A percentile compares a stretch with the other conserved stretches of the same genome.
Evolutionary conservation across 2,113 vertebrate genomes (phyloP).

Genomic region (Picathartes gymnocephalus): DNA sequence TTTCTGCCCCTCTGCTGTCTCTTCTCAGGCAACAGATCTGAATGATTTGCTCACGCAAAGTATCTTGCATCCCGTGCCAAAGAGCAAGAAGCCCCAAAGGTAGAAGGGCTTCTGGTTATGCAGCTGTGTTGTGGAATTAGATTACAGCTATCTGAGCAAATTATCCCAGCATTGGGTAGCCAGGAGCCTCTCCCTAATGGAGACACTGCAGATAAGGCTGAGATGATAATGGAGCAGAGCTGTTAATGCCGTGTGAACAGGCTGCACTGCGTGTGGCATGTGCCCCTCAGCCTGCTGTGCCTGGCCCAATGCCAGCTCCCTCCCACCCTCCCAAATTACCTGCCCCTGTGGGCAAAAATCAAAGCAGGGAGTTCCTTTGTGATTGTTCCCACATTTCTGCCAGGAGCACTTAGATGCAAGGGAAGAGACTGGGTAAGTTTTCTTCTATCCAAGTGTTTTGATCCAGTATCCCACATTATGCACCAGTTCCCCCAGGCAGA

Average conservation of each 20-base stretch:
- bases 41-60: conserved; percentile 46
- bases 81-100: conserved; percentile 57
- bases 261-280: conserved; percentile 15
- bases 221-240: conserved; percentile 51
- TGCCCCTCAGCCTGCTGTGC: not conserved
- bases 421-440: conserved; percentile 3
- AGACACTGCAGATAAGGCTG: conserved; percentile 41
- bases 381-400: not conserved
- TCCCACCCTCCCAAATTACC: not conserved
- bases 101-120: conserved; percentile 66
- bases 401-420: not conserved
- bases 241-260: conserved; percentile 44
- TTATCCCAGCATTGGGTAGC: conserved; percentile 59
- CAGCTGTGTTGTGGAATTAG: conserved; percentile 68
- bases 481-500: not conserved
- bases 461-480: not conserved
- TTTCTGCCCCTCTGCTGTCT: conserved; percentile 34
- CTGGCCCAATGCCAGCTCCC: not conserved
- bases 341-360: not conserved
- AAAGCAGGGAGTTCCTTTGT: not conserved
- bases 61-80: conserved; percentile 43
- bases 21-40: conserved; percentile 53
- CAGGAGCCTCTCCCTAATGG: conserved; percentile 69
- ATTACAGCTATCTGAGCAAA: conserved; percentile 71
- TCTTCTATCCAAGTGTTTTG: not conserved